A percentile compares a stretch with the other conserved stretches of the same genome.
Evolutionary conservation across 1,140 invertebrate species (phyloP).

Genomic region (Riptortus pedestris): DNA sequence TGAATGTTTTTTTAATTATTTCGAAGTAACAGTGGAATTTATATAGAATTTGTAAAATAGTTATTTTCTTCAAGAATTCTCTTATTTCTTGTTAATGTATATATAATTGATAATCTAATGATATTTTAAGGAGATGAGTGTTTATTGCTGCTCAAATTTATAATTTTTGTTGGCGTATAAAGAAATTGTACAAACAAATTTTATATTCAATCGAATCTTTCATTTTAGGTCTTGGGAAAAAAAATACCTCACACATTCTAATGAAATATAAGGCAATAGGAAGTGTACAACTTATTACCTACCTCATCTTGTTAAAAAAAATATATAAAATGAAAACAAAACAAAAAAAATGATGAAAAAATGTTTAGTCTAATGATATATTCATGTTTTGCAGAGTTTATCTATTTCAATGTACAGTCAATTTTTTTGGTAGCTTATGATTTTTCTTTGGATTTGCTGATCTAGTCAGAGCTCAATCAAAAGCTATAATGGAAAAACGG

Average conservation of each 20-base stretch:
- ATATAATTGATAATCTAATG: conserved; percentile 14
- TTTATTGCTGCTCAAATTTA: conserved; percentile 14
- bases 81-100: conserved; percentile 17
- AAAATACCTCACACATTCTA: background rate
- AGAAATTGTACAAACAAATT: conserved; percentile 9
- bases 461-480: conserved; percentile 25
- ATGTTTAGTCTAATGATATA: conserved; percentile 4
- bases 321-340: no score
- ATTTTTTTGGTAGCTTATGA: conserved; percentile 16
- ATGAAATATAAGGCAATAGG: conserved; percentile 20
- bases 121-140: conserved; percentile 14
- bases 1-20: no score
- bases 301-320: conserved; percentile 19
- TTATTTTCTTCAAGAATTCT: no score
- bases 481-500: background rate
- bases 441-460: conserved; percentile 7
- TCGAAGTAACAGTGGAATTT: no score
- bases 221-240: background rate
- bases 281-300: conserved; percentile 22
- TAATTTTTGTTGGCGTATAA: conserved; percentile 9
- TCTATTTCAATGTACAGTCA: conserved; percentile 10
- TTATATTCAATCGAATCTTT: conserved; percentile 13
- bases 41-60: no score
- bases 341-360: no score
- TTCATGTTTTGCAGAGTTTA: conserved; percentile 10